Conservation (phyloP, 2,888 invertebrate genomes). For the Idaea straminata region DNA sequence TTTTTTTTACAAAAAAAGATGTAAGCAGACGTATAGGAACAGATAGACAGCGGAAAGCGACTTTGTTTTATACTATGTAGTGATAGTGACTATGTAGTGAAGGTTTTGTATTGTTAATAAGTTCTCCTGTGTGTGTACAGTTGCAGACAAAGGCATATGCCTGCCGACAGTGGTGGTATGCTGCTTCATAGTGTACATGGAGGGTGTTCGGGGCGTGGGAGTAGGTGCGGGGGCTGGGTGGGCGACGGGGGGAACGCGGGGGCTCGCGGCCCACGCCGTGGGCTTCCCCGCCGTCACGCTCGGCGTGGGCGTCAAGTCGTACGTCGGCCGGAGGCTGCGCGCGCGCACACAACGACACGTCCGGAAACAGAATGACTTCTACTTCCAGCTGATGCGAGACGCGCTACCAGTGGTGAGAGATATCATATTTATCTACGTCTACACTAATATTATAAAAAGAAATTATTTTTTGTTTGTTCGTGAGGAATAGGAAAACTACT, state of each 20-base stretch:
- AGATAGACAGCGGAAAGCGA: too few species aligned
- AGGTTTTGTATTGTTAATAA: not conserved
- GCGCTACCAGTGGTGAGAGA: conserved; percentile 81
- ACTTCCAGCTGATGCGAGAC: conserved; percentile 94
- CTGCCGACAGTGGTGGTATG: conserved; percentile 96
- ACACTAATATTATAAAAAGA: too few species aligned
- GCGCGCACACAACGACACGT: conserved; percentile 95
- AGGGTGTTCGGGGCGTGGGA: conserved; percentile 92
- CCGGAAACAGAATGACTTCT: conserved; percentile 96
- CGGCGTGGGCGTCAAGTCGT: conserved; percentile 97
- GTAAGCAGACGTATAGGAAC: too few species aligned
- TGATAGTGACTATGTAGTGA: too few species aligned
- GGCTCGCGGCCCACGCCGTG: conserved; percentile 98
- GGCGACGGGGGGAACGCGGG: conserved; percentile 93
- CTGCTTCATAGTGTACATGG: conserved; percentile 96
- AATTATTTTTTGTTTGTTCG: too few species aligned
- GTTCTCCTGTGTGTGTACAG: conserved; percentile 29
- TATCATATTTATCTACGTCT: too few species aligned
- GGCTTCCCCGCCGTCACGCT: conserved; percentile 96
- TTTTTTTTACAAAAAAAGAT: too few species aligned
- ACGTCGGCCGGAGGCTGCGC: conserved; percentile 93
- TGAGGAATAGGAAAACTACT: too few species aligned
- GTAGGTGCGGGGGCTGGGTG: conserved; percentile 86
- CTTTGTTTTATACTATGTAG: too few species aligned
- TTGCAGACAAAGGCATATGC: conserved; percentile 93